Conservation (phyloP, 2,113 vertebrate species). For the Spea multiplicata region DNA sequence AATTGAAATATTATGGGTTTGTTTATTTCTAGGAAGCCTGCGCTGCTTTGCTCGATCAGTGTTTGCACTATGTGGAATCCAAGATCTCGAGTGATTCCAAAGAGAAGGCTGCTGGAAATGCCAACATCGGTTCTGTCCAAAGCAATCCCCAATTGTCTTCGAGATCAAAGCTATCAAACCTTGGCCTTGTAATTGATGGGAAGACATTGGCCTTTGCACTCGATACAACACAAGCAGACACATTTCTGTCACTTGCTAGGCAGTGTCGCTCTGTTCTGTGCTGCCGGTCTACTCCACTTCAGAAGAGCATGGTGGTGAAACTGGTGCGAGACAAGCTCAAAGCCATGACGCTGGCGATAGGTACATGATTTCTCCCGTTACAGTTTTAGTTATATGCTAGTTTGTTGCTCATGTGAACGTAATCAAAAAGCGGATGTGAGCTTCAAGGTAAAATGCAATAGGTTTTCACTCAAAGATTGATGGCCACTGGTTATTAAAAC, state of each 20-base stretch:
- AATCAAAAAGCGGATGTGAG: too few relatives aligned
- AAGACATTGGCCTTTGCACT: slow-evolving; percentile 89
- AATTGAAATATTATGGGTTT: background rate
- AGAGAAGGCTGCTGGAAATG: slow-evolving; percentile 56
- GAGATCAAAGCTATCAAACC: slow-evolving; percentile 63
- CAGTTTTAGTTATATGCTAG: too few relatives aligned
- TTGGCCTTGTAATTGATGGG: slow-evolving; percentile 91
- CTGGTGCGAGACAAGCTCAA: slow-evolving; percentile 93
- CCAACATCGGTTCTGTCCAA: slow-evolving; percentile 60
- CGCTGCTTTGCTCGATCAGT: slow-evolving; percentile 83
- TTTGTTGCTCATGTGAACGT: background rate
- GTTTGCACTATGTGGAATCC: slow-evolving; percentile 79
- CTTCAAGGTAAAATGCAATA: too few relatives aligned
- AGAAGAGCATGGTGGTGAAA: slow-evolving; percentile 97
- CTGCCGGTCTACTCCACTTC: slow-evolving; percentile 90
- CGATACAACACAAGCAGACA: slow-evolving; percentile 83
- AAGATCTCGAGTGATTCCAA: slow-evolving; percentile 67
- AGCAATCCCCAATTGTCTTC: slow-evolving; percentile 57
- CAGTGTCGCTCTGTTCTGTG: slow-evolving; percentile 89
- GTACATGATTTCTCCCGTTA: slow-evolving; percentile 58
- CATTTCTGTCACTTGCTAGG: slow-evolving; percentile 84
- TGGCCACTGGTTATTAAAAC: background rate
- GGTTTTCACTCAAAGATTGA: too few relatives aligned
- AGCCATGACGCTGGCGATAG: slow-evolving; percentile 96
- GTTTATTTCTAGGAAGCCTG: slow-evolving; percentile 79